Conservation (phyloP, 2,797 vertebrate genomes). For the Chaunax sp. region DNA sequence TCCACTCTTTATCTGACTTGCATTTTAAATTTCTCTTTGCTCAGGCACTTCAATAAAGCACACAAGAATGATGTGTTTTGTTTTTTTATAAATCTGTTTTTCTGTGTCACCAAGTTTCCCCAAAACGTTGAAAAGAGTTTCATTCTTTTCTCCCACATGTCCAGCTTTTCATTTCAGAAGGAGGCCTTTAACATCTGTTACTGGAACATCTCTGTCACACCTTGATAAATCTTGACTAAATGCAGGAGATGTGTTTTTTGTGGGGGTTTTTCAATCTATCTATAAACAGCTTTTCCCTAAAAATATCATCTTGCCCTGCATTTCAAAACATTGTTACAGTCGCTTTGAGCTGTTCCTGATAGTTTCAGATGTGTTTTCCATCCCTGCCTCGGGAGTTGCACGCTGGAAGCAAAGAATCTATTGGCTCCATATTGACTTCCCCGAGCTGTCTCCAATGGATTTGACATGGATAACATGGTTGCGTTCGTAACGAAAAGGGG, state of each 20-base stretch:
- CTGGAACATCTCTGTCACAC: constrained; percentile 28
- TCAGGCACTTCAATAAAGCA: constrained; percentile 41
- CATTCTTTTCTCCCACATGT: constrained; percentile 25
- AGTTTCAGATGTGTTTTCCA: constrained; percentile 51
- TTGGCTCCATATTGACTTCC: constrained; percentile 84
- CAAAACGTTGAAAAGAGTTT: constrained; percentile 19
- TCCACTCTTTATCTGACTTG: constrained; percentile 21
- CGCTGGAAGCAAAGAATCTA: constrained; percentile 66
- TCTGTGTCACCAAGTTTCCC: constrained; percentile 22
- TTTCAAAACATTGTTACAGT: constrained; percentile 18
- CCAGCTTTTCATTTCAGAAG: constrained; percentile 31
- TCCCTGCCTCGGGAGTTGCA: constrained; percentile 64
- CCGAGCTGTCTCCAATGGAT: constrained; percentile 84
- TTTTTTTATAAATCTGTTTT: constrained; percentile 45
- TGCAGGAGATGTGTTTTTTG: too few species aligned
- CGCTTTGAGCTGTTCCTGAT: constrained; percentile 39
- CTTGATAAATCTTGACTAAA: constrained; percentile 23
- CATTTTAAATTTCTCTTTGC: constrained; percentile 26
- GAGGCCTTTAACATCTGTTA: constrained; percentile 13
- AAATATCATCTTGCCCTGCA: constrained; percentile 20
- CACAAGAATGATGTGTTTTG: constrained; percentile 46
- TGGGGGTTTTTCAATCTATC: too few species aligned
- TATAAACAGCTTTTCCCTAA: constrained; percentile 6
- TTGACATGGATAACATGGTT: constrained; percentile 82
- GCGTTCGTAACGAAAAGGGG: constrained; percentile 76